Percentiles rank a stretch among this genome's conserved stretches.
These are phyloP conservation scores for Mormyrus lacerda DNA, from an alignment of 2,113 vertebrate genomes.

Conservation along the genomic window DNA sequence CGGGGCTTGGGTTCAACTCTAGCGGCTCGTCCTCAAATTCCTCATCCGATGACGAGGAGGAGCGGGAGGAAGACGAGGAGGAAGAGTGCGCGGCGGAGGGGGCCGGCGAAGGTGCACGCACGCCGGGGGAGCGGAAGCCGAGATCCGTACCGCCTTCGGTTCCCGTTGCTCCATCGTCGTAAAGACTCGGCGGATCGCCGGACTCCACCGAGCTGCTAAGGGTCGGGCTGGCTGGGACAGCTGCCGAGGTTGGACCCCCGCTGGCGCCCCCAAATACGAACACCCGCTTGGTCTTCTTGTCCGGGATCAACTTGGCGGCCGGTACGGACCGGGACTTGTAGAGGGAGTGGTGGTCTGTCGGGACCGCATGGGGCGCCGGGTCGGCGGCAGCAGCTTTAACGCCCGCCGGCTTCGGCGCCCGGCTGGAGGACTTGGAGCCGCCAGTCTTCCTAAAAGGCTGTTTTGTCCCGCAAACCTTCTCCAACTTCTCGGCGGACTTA, in stretches of 20 bases:
- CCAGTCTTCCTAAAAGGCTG: conserved; percentile 60
- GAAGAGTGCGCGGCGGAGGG: conserved; percentile 77
- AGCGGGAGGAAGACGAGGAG: conserved; percentile 77
- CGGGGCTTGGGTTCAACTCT: conserved; percentile 81
- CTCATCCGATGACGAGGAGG: conserved; percentile 80
- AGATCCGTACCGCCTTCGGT: conserved; percentile 49
- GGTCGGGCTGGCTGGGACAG: conserved; percentile 79
- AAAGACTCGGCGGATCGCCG: conserved; percentile 83
- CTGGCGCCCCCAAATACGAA: conserved; percentile 67
- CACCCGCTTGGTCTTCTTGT: conserved; percentile 77
- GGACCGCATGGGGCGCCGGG: conserved; percentile 61
- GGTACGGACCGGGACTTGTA: conserved; percentile 78
- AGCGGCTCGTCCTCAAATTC: conserved; percentile 93
- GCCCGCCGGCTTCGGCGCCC: conserved; percentile 64
- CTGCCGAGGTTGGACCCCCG: conserved; percentile 71
- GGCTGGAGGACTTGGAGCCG: conserved; percentile 58
- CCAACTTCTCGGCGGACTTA: conserved; percentile 71
- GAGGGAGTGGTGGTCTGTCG: conserved; percentile 75
- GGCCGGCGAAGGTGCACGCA: conserved; percentile 82
- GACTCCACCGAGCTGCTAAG: conserved; percentile 81
- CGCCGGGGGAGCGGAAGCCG: conserved; percentile 63
- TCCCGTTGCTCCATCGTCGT: conserved; percentile 69
- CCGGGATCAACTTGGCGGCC: conserved; percentile 63
- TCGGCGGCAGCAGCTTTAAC: conserved; percentile 51
- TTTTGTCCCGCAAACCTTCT: conserved; percentile 63